These are phyloP conservation scores for Euphydryas editha DNA, from an alignment of 2,888 invertebrate species.

Conservation along the genomic window DNA sequence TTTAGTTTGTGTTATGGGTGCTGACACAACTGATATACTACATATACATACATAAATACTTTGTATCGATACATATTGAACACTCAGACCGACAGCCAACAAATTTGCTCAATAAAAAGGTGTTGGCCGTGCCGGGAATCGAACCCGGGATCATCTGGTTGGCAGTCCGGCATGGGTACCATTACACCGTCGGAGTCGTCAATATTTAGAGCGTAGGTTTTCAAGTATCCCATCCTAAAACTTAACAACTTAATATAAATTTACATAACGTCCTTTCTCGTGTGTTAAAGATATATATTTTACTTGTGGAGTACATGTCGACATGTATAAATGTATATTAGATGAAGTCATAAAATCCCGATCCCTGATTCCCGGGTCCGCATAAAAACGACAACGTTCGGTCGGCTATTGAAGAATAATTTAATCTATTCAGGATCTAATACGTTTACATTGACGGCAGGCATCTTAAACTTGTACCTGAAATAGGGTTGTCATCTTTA, in stretches of 20 bases:
- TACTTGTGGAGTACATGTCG: neutral
- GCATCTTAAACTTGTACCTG: slow-evolving; percentile 19
- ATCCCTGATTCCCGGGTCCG: slow-evolving; percentile 22
- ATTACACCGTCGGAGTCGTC: too few species aligned
- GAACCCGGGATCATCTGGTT: too few species aligned
- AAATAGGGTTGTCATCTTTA: neutral
- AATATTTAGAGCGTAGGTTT: too few species aligned
- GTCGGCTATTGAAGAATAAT: slow-evolving; percentile 43
- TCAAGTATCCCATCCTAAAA: neutral
- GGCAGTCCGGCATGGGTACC: too few species aligned
- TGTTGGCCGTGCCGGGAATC: too few species aligned
- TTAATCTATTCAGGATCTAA: slow-evolving; percentile 46
- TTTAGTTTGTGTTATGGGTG: too few species aligned
- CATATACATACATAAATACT: too few species aligned
- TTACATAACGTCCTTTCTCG: neutral
- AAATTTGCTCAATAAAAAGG: too few species aligned
- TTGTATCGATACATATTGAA: too few species aligned
- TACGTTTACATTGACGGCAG: slow-evolving; percentile 38
- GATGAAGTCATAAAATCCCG: slow-evolving; percentile 33
- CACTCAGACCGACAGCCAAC: too few species aligned
- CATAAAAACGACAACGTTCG: slow-evolving; percentile 34
- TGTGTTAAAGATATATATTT: slow-evolving; percentile 1
- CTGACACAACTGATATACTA: too few species aligned
- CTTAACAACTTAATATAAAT: neutral
- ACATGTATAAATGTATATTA: slow-evolving; percentile 26